Conservation (phyloP, 2,888 invertebrate species). For the Operophtera brumata region DNA sequence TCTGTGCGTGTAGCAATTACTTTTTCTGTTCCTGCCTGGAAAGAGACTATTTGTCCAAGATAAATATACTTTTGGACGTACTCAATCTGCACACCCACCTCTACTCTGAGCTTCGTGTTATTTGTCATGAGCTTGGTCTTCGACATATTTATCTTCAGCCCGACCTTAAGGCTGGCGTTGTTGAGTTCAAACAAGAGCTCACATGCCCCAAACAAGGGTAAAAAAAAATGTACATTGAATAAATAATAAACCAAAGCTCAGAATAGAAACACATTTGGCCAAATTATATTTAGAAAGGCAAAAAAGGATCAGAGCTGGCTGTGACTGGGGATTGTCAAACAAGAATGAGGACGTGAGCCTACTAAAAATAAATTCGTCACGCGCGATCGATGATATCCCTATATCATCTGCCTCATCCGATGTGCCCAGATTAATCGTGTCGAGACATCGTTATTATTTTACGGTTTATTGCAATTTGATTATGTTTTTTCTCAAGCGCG, state of each 20-base stretch:
- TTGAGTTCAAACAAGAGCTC: too few species aligned
- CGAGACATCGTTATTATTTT: slow-evolving; percentile 4
- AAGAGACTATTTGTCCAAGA: too few species aligned
- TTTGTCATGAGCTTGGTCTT: too few species aligned
- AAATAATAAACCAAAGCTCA: slow-evolving; percentile 7
- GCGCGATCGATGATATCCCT: slow-evolving; percentile 30
- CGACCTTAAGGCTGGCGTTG: too few species aligned
- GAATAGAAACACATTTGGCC: slow-evolving; percentile 8
- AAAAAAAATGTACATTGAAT: not conserved
- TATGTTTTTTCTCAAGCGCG: slow-evolving; percentile 16
- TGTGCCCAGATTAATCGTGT: slow-evolving; percentile 9
- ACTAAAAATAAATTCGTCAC: slow-evolving; percentile 33
- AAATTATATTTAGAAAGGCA: slow-evolving; percentile 13
- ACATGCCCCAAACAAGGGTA: too few species aligned
- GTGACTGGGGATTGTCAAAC: slow-evolving; percentile 21
- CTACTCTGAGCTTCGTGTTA: too few species aligned
- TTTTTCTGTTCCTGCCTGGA: too few species aligned
- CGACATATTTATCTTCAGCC: too few species aligned
- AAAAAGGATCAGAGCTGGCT: slow-evolving; percentile 22
- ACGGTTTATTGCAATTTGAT: slow-evolving; percentile 13
- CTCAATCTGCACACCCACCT: too few species aligned
- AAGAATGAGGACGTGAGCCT: slow-evolving; percentile 26
- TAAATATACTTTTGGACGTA: too few species aligned
- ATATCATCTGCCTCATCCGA: slow-evolving; percentile 6
- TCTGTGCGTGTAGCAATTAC: too few species aligned